These are phyloP conservation scores for Mactromeris polynyma DNA, from an alignment of 2,888 invertebrate species.

Conservation along the genomic window DNA sequence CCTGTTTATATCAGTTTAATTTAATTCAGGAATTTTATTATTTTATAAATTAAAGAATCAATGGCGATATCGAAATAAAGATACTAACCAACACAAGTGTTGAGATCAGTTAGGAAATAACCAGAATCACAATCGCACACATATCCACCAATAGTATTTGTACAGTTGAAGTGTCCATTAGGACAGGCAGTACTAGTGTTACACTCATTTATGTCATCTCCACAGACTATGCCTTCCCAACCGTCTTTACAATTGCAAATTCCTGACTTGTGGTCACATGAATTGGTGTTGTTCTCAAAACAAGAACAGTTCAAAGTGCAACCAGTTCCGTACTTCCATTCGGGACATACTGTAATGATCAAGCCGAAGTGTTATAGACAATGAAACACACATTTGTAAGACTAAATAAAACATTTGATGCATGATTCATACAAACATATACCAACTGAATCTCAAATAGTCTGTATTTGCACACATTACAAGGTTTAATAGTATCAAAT, in stretches of 20 bases:
- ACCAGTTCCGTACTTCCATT: conserved; percentile 31
- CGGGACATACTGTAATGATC: conserved; percentile 48
- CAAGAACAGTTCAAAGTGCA: conserved; percentile 41
- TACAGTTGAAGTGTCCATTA: conserved; percentile 25
- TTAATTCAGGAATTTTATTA: no score
- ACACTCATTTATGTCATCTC: conserved; percentile 51
- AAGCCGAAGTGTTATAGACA: no score
- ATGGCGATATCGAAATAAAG: no score
- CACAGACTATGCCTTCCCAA: conserved; percentile 47
- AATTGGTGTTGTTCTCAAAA: conserved; percentile 17
- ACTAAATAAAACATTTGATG: no score
- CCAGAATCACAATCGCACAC: conserved; percentile 44
- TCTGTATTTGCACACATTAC: no score
- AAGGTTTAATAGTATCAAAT: no score
- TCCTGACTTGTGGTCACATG: conserved; percentile 49
- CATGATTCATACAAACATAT: no score
- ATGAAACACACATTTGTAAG: no score
- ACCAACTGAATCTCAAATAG: no score
- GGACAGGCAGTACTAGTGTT: neutral
- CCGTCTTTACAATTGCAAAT: conserved; percentile 45
- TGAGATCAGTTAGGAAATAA: conserved; percentile 17
- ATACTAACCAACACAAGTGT: no score
- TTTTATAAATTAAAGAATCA: no score
- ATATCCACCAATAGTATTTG: conserved; percentile 37
- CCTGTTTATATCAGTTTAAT: no score